Evolutionary conservation across 1,140 invertebrate species (phyloP), one percentile per base, ranked within the genome.

Genomic region (Antheraea mylitta): DNA sequence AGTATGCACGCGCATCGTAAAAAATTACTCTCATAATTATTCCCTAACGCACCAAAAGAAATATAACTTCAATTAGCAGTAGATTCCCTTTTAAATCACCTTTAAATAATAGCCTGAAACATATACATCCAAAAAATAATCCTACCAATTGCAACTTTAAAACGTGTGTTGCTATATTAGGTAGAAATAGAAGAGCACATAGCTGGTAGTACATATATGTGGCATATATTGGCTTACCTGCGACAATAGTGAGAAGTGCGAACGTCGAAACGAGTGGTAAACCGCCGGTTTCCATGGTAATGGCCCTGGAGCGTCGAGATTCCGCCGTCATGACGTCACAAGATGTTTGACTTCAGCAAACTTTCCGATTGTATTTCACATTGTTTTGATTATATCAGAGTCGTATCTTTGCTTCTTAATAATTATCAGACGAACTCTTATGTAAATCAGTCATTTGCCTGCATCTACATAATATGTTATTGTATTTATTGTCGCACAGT

Each of bases 221-320:
- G 7, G 7, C 11, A 11, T 53, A 53, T 53, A n/a, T 37, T 42
- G 19, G 74, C 87, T 85, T 70, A 91, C 89, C 89, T 73, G 88
- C 87, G 11, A 91, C 87, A 64, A 91, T 91, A 67, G 89, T 91
- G 58, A 91, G 86, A 13, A 90, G 79, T 0, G 87, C 88, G 69
- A 91, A 91, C 7, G 89, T 91, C 11, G 88, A 91, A 18, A 91
- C 86, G 66, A 90, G 70, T 5, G 89, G 87, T 61, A 91, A 74
- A 42, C 89, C 86, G 60, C 86, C 89, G 64, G 87, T 86, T 79
- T 91, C 89, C 86, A 88, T 85, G 73, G 84, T 71, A 76, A 83
- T 82, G 67, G 79, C 65, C 77, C 83, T 76, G 36, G 74, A 71
- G 45, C 83, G 81, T 70, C 82, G 75, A 53, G 77, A 70, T 77